Percentiles rank a stretch among this genome's conserved stretches.
These are phyloP conservation scores for Notamacropus eugenii DNA, from an alignment of 2,797 vertebrate genomes.

Conservation along the genomic window DNA sequence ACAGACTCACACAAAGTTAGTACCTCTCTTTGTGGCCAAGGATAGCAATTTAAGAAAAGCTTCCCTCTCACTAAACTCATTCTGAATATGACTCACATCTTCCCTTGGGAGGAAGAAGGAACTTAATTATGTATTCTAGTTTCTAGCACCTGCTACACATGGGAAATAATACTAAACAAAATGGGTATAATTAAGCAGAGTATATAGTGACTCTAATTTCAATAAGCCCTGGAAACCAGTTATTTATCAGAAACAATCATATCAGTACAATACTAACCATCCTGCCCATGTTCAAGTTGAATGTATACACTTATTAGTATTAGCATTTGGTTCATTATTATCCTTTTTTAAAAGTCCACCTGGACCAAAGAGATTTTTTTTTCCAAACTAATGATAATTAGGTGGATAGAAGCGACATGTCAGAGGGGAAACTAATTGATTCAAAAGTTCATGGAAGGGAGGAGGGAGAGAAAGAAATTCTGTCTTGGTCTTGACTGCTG, in stretches of 20 bases:
- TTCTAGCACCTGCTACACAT: constrained; percentile 33
- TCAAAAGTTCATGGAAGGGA: constrained; percentile 42
- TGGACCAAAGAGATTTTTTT: constrained; percentile 41
- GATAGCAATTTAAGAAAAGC: not conserved
- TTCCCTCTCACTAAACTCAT: not conserved
- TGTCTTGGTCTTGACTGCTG: constrained; percentile 52
- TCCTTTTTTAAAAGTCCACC: constrained; percentile 40
- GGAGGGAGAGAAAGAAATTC: not conserved
- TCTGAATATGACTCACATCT: constrained; percentile 2
- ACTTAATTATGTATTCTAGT: constrained; percentile 15
- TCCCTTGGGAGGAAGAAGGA: constrained; percentile 12
- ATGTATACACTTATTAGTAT: constrained; percentile 1
- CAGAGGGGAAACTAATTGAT: constrained; percentile 63
- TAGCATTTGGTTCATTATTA: not conserved
- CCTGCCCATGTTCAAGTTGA: constrained; percentile 38
- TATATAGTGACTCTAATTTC: constrained; percentile 29
- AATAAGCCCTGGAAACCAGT: constrained; percentile 51
- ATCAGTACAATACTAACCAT: constrained; percentile 15
- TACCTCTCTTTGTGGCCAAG: not conserved
- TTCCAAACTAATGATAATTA: constrained; percentile 67
- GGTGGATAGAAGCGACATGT: not conserved
- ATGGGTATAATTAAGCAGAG: constrained; percentile 24
- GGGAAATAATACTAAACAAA: constrained; percentile 54
- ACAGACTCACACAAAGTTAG: not conserved
- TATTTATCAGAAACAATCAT: not conserved